Percentiles rank a stretch among this genome's conserved stretches.
phyloP scores from a whole-genome alignment of 2,888 invertebrate species.

The Agrochola lota region DNA sequence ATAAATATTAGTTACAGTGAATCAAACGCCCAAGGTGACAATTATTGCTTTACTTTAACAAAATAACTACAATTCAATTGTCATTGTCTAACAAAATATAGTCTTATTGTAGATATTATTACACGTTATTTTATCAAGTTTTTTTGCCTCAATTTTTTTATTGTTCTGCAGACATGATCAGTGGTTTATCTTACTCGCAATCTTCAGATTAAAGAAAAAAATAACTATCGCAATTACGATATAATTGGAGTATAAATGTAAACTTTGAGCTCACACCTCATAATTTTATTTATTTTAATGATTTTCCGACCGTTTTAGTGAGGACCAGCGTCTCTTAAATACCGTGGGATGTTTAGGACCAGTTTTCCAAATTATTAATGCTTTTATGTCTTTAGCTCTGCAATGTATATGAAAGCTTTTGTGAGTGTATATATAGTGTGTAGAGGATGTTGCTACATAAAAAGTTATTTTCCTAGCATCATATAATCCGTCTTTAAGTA shows the following conservation, averaged over 20 bases:
- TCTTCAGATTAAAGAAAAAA: slow-evolving; percentile 29
- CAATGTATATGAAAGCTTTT: background rate
- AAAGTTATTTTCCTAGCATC: no score
- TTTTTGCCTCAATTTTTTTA: background rate
- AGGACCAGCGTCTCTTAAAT: background rate
- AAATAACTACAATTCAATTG: slow-evolving; percentile 35
- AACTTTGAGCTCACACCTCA: slow-evolving; percentile 34
- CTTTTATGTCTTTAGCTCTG: background rate
- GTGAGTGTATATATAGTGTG: no score
- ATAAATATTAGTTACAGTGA: background rate
- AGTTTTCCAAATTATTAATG: background rate
- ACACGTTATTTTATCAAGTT: background rate
- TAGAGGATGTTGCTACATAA: no score
- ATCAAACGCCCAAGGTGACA: slow-evolving; percentile 2
- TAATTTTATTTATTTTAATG: slow-evolving; percentile 36
- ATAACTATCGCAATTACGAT: slow-evolving; percentile 10
- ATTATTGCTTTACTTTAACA: background rate
- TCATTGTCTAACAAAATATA: background rate
- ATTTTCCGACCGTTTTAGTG: background rate
- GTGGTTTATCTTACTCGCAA: slow-evolving; percentile 40
- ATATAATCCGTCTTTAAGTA: background rate
- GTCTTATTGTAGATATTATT: background rate
- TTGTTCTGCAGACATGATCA: background rate
- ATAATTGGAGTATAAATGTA: slow-evolving; percentile 21
- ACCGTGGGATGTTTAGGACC: background rate